Evolutionary conservation across 92 coral and sea anemone genomes (phyloP).

Genomic region (Porites evermanni): DNA sequence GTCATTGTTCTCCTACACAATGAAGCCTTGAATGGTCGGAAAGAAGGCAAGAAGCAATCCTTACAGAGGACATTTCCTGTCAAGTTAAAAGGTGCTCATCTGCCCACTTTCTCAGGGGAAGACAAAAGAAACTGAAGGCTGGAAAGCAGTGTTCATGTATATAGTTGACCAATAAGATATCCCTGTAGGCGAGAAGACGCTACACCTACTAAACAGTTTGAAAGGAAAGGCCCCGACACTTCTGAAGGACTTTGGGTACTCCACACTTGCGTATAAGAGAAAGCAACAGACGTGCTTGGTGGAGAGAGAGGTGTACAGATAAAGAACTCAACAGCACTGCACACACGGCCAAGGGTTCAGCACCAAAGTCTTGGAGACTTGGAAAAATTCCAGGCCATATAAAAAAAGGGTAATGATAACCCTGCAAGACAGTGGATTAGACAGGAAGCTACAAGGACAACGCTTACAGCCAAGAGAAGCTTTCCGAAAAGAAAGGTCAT

Average conservation of each 20-base stretch:
- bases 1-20: background rate
- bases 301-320: background rate
- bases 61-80: background rate
- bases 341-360: background rate
- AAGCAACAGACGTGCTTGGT: background rate
- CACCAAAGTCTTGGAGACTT: background rate
- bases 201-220: background rate
- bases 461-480: background rate
- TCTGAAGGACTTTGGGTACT: background rate
- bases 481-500: background rate
- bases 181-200: background rate
- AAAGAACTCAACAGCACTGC: background rate
- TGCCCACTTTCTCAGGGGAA: background rate
- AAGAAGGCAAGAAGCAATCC: background rate
- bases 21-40: background rate
- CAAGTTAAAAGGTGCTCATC: background rate
- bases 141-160: background rate
- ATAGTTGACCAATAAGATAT: background rate
- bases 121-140: background rate
- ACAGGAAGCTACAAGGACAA: background rate
- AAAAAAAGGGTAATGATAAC: background rate
- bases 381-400: background rate
- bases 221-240: background rate
- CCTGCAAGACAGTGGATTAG: background rate
- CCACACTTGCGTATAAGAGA: background rate